Conservation (phyloP, 2,888 invertebrate species). For the Ornithoptera priamus region DNA sequence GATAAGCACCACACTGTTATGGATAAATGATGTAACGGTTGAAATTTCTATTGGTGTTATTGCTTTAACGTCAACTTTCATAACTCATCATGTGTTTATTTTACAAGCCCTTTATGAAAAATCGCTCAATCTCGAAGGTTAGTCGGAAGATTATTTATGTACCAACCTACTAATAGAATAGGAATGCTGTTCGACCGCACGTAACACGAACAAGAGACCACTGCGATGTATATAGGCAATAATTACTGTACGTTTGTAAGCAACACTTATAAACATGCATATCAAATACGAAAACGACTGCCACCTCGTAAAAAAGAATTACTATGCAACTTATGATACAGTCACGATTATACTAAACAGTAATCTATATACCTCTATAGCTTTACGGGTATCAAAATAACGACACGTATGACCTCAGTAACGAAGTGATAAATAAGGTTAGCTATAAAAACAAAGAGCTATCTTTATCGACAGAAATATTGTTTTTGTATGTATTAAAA, state of each 20-base stretch:
- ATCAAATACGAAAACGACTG: conserved; percentile 17
- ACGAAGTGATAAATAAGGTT: not conserved
- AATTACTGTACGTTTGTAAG: conserved; percentile 28
- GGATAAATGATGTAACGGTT: too few species aligned
- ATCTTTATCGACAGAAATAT: not conserved
- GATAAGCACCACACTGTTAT: too few species aligned
- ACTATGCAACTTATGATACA: conserved; percentile 11
- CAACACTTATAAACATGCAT: conserved; percentile 29
- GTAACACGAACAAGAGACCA: conserved; percentile 31
- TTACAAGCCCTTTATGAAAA: conserved; percentile 31
- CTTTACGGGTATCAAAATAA: not conserved
- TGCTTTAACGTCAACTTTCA: not conserved
- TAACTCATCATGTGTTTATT: not conserved
- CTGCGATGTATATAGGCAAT: conserved; percentile 29
- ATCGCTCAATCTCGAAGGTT: conserved; percentile 36
- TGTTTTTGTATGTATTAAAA: too few species aligned
- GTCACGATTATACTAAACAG: conserved; percentile 11
- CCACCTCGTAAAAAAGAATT: conserved; percentile 1
- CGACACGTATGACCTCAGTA: not conserved
- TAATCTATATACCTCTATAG: not conserved
- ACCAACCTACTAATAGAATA: conserved; percentile 44
- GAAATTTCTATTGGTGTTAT: too few species aligned
- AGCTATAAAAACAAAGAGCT: conserved; percentile 2
- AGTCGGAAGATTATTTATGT: conserved; percentile 29
- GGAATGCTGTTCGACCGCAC: conserved; percentile 48